These are phyloP conservation scores for Masnerella sp. DNA, from an alignment of 2,888 invertebrate genomes.

Conservation along the genomic window DNA sequence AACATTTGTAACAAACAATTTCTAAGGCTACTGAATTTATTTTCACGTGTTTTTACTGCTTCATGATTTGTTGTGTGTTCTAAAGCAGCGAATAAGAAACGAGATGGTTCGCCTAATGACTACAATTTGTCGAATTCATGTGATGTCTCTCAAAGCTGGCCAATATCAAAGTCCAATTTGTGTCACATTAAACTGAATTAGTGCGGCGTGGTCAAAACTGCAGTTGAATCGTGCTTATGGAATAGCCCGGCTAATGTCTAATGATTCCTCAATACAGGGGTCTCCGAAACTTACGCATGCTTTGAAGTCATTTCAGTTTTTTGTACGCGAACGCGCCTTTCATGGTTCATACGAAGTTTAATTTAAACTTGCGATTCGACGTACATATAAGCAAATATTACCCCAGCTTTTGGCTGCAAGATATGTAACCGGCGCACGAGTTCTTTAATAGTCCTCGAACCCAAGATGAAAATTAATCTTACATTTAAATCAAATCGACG, in stretches of 20 bases:
- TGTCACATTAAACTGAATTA: constrained; percentile 31
- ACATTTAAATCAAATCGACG: neutral
- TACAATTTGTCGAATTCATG: constrained; percentile 20
- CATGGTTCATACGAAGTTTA: neutral
- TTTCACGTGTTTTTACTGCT: too few relatives aligned
- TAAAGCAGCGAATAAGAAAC: neutral
- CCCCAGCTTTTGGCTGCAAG: neutral
- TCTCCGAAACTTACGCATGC: constrained; percentile 5
- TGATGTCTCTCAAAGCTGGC: neutral
- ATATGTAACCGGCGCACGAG: neutral
- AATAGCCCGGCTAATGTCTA: constrained; percentile 14
- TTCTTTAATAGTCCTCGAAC: neutral
- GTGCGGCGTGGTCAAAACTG: constrained; percentile 1
- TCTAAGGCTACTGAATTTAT: too few relatives aligned
- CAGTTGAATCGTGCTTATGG: constrained; percentile 32
- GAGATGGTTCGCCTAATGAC: neutral
- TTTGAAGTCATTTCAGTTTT: constrained; percentile 10
- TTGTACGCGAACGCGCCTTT: too few relatives aligned
- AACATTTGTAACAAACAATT: neutral
- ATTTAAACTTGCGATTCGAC: constrained; percentile 7
- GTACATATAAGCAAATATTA: constrained; percentile 1
- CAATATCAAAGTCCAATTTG: constrained; percentile 38
- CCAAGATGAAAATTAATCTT: neutral
- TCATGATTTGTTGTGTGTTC: too few relatives aligned
- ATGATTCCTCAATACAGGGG: constrained; percentile 18